Conservation (phyloP, 2,888 invertebrate species). For the Agonopterix subpropinquella region DNA sequence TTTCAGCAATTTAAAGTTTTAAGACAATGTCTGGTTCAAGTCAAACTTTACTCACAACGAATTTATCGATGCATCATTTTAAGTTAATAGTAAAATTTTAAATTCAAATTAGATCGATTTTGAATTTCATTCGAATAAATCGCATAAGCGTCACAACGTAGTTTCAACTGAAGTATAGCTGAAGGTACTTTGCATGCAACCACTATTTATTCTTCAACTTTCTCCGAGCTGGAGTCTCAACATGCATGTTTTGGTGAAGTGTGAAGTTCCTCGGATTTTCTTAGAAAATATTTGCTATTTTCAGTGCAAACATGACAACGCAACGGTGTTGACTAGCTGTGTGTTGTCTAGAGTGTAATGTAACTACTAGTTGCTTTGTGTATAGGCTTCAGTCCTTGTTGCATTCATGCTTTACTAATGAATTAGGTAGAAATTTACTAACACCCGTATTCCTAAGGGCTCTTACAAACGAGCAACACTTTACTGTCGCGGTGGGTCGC, state of each 20-base stretch:
- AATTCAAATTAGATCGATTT: slow-evolving; percentile 9
- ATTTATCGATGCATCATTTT: no score
- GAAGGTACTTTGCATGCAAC: slow-evolving; percentile 23
- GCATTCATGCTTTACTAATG: no score
- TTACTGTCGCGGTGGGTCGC: no score
- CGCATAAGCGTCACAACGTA: slow-evolving; percentile 10
- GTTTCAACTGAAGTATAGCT: slow-evolving; percentile 7
- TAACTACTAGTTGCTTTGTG: background rate
- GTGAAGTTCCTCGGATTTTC: slow-evolving; percentile 30
- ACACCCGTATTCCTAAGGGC: no score
- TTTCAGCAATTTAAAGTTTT: background rate
- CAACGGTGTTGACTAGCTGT: slow-evolving; percentile 13
- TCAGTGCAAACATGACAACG: slow-evolving; percentile 19
- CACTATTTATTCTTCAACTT: background rate
- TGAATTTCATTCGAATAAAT: slow-evolving; percentile 22
- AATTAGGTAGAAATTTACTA: no score
- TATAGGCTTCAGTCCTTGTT: background rate
- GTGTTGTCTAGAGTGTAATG: slow-evolving; percentile 1
- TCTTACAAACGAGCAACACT: no score
- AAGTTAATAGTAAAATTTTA: no score
- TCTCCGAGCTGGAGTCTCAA: background rate
- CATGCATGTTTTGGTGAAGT: slow-evolving; percentile 35
- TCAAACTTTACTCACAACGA: no score
- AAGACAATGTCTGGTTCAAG: background rate
- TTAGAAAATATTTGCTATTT: slow-evolving; percentile 32